Percentiles rank a stretch among this genome's conserved stretches.
Evolutionary conservation across 64 coral and sea anemone genomes (phyloP).

Genomic region (Montipora sp.): DNA sequence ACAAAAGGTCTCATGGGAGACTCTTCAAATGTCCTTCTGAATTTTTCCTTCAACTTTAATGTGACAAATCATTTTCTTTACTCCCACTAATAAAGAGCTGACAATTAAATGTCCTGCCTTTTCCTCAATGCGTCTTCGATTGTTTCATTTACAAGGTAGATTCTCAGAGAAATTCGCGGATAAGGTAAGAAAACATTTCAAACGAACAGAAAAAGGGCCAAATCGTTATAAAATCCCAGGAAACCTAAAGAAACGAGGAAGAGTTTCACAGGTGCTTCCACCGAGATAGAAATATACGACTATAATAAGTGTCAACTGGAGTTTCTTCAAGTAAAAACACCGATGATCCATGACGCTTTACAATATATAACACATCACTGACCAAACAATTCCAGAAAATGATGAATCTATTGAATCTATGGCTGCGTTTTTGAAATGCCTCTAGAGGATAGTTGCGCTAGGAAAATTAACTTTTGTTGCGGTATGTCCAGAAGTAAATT

Average conservation of each 20-base stretch:
- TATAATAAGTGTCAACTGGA: too few relatives aligned
- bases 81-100: not conserved
- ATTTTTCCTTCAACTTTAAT: not conserved
- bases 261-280: too few relatives aligned
- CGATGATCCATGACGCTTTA: too few relatives aligned
- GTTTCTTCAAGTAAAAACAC: too few relatives aligned
- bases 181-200: not conserved
- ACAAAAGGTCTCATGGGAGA: not conserved
- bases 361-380: too few relatives aligned
- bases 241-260: not conserved
- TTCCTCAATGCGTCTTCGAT: not conserved
- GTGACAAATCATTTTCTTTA: not conserved
- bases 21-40: not conserved
- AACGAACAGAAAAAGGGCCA: not conserved
- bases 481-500: too few relatives aligned
- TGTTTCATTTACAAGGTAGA: not conserved
- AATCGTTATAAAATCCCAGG: not conserved
- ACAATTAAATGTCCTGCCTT: not conserved
- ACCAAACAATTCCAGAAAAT: too few relatives aligned
- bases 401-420: too few relatives aligned
- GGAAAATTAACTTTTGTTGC: too few relatives aligned
- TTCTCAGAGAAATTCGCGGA: not conserved
- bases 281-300: too few relatives aligned
- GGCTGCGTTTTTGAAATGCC: too few relatives aligned
- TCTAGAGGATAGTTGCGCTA: too few relatives aligned